These are phyloP conservation scores for Grantiella picta DNA, from an alignment of 2,113 vertebrate genomes.

Conservation along the genomic window DNA sequence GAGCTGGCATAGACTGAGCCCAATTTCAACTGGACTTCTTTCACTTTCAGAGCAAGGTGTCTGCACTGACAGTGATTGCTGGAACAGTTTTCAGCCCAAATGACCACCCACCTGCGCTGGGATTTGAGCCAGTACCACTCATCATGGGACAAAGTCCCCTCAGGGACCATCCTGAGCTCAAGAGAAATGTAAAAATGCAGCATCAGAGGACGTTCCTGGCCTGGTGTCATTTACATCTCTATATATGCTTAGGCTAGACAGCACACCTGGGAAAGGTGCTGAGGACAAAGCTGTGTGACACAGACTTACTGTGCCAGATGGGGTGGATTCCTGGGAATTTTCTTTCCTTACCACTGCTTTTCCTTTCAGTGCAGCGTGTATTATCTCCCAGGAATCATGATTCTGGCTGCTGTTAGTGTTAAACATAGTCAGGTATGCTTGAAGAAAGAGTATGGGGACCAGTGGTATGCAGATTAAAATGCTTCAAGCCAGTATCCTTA, in stretches of 20 bases:
- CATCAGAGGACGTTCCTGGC: background rate
- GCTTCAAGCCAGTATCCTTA: background rate
- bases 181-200: background rate
- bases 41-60: background rate
- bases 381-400: background rate
- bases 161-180: background rate
- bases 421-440: background rate
- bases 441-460: background rate
- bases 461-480: background rate
- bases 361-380: background rate
- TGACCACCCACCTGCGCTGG: background rate
- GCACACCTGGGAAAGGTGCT: background rate
- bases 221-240: background rate
- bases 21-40: background rate
- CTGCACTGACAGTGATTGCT: background rate
- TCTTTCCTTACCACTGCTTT: background rate
- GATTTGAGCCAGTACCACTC: background rate
- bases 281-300: background rate
- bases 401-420: background rate
- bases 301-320: background rate
- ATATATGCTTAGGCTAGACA: background rate
- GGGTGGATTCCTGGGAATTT: background rate
- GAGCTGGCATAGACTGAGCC: background rate
- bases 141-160: background rate
- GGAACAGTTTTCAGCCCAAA: background rate